Evolutionary conservation across 2,797 vertebrate genomes (phyloP).

Genomic region (Emys orbicularis): DNA sequence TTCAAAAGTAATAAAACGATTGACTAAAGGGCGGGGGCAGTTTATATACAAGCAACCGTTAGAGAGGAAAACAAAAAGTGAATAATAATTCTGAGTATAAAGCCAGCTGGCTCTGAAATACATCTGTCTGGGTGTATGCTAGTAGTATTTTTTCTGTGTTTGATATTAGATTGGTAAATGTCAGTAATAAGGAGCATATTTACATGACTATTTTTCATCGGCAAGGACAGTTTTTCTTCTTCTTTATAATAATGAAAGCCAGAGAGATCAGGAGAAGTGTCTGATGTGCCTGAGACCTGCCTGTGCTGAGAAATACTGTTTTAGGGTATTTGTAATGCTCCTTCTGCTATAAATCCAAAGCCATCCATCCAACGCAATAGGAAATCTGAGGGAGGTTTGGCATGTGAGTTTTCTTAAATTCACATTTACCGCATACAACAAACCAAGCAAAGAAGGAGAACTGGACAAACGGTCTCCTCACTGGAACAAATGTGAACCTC

Average conservation of each 20-base stretch:
- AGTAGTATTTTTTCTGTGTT: not conserved
- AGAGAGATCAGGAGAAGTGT: not conserved
- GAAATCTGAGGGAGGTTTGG: not conserved
- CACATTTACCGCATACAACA: not conserved
- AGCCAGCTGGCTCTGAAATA: not conserved
- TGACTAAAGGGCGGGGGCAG: not conserved
- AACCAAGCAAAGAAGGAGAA: too few relatives aligned
- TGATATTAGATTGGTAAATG: not conserved
- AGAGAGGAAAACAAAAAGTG: not conserved
- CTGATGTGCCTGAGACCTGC: not conserved
- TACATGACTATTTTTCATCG: not conserved
- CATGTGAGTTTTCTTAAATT: not conserved
- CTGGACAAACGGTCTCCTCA: too few relatives aligned
- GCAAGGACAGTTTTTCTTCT: not conserved
- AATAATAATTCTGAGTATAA: rapidly evolving
- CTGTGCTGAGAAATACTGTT: not conserved
- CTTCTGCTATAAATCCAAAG: not conserved
- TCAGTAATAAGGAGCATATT: not conserved
- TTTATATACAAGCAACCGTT: not conserved
- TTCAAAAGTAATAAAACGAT: rapidly evolving
- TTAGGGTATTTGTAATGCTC: not conserved
- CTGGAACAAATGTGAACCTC: not conserved
- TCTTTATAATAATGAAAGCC: rapidly evolving
- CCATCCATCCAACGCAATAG: not conserved
- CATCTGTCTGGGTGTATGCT: not conserved